Evolutionary conservation across 2,113 vertebrate species (phyloP).

Genomic region (Pelvicachromis taeniatus): DNA sequence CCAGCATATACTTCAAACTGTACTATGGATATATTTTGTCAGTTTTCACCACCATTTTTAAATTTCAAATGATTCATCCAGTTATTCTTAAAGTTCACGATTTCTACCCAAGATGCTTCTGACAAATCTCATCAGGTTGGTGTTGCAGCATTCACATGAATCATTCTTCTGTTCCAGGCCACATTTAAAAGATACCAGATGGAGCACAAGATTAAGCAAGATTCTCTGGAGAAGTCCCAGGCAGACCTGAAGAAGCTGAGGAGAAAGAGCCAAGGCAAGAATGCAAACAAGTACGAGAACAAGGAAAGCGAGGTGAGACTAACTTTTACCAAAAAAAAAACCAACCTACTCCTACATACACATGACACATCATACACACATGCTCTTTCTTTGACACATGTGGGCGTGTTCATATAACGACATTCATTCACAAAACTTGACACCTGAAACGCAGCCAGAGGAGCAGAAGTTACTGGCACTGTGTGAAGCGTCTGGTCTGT

Average conservation of each 20-base stretch:
- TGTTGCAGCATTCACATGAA: neutral
- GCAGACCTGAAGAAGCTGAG: slow-evolving; percentile 91
- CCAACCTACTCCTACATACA: neutral
- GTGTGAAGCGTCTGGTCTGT: neutral
- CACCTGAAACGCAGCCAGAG: slow-evolving; percentile 10
- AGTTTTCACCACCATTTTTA: neutral
- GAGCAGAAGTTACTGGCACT: neutral
- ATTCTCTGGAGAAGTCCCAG: slow-evolving; percentile 90
- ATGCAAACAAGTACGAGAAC: slow-evolving; percentile 86
- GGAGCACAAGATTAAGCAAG: slow-evolving; percentile 88
- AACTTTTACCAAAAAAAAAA: neutral
- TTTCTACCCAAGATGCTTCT: neutral
- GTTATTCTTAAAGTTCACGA: neutral
- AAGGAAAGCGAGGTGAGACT: slow-evolving; percentile 89
- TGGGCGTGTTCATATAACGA: neutral
- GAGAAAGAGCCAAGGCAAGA: slow-evolving; percentile 95
- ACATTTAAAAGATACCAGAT: slow-evolving; percentile 95
- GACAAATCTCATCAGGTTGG: neutral
- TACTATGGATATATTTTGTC: neutral
- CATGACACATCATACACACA: neutral
- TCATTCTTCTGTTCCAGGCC: slow-evolving; percentile 76
- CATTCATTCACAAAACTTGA: slow-evolving; percentile 8
- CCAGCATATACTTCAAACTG: neutral
- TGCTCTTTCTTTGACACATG: neutral
- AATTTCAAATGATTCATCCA: neutral